Evolutionary conservation across 2,113 vertebrate genomes (phyloP), one percentile per base, ranked within the genome.

Genomic region (Pachycephala philippinensis): DNA sequence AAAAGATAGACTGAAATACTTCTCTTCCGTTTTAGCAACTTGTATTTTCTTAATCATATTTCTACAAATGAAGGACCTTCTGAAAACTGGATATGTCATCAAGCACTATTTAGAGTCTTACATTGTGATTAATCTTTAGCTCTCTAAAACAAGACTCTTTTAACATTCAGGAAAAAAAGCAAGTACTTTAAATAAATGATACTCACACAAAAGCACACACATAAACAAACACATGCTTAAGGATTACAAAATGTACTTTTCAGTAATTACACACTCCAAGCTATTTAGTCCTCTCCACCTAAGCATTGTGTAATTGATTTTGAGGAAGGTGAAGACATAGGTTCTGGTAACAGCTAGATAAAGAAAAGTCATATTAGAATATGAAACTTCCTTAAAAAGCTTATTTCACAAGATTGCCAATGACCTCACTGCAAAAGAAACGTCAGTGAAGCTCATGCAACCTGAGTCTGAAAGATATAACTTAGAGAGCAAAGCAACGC

Each of bases 151-250:
- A n/a, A 28, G 13, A 50, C 13, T 37, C 6, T 42, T 82, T 78
- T 52, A 75, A 50, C 11, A 8, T n/a, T 44, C 0, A 0, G 11
- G 33, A 22, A 21, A 35, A 49, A 42, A n/a, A 17, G 1, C 15
- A 52, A 5, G 1, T 82, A 27, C 40, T 76, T 76, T 31, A 79
- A 83, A 74, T 50, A 61, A 72, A 52, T 53, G 10, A 63, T 44
- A 33, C 21, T 52, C 8, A 8, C 10, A 39, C 26, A 57, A 83
- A 89, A 71, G 27, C 28, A 19, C 6, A n/a, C 15, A 42, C 17
- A 42, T 47, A 79, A 70, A 57, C 42, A 66, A 60, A 18, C 30
- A 60, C 13, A 16, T 6, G 2, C 16, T 44, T 68, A 44, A 71
- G 40, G 30, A 69, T 60, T 69, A 47, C 30, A 35, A 75, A 60